Evolutionary conservation across 2,113 vertebrate species (phyloP), one percentile per base, ranked within the genome.

Genomic region (Varanus komodoensis): DNA sequence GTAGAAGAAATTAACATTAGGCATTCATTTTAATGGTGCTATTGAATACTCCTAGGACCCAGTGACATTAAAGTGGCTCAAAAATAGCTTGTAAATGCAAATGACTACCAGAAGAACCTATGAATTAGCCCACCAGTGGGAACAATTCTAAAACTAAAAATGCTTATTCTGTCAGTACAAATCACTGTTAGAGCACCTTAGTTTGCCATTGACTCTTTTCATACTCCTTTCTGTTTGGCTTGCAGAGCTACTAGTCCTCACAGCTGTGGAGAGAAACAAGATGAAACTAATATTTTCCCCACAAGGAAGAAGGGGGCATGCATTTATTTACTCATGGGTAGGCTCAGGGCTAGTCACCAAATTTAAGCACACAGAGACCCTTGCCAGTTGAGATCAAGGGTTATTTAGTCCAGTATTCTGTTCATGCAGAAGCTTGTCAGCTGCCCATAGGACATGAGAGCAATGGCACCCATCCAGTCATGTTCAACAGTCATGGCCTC

Each of bases 1-100:
- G 9, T 27, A 77, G 44, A 74, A 83, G 75, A 87, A 94, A 92
- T 77, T 91, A 67, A 88, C 54, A 75, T 1, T 19, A 34, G 86
- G n/a, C 15, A 34, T 68, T 86, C n/a, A 73, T 89, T 90, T 86
- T 85, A 61, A 82, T 73, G 12, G 57, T 48, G 29, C 89, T 92
- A 11, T 50, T 79, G 77, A 91, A 57, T n/a, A 82, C 69, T 83
- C 50, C 69, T 64, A 75, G 34, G 69, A 73, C 52, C 68, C 29
- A 54, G 44, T 57, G 77, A 81, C 64, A 61, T 34, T 78, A 89
- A 84, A 61, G 23, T 74, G 12, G 25, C 57, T 75, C 79, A 48
- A 38, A 88, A 88, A 86, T 88, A 88, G 27, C 48, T 32, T 84
- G 52, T 34, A 79, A 89, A 84, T 89, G 38, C 34, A n/a, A 88